Base-by-base conservation (phyloP, 1,140 invertebrate species). In the Aphelenchoides fujianensis region DNA sequence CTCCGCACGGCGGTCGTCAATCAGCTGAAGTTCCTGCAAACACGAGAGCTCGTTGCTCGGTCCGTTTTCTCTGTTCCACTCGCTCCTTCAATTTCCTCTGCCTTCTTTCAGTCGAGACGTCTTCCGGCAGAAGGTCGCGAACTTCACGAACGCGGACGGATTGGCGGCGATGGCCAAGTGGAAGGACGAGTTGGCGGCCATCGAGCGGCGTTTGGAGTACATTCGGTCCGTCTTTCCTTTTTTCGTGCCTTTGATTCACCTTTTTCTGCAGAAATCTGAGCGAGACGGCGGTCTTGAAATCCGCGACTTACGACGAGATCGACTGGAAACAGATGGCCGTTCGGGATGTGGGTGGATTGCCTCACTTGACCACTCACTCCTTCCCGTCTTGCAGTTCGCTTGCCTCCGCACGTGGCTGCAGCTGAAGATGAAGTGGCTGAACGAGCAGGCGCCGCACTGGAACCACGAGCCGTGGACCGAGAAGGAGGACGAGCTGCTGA, bases 241-340 rank as follows among this genome's bases (percentile, higher is more conserved):
- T 66, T 12, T 66, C 1, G 27, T 7, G 28, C 5, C 7, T 16
- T 2, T 66, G 53, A 36, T 32, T 23, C 1, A 30, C 1, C 16
- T 2, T 30, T 37, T 12, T 66, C 30, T 32, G 12, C 34, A 32
- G 27, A 66, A 66, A 37, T 31, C 30, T 61, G n/a, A 19, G 27
- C n/a, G 36, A 36, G n/a, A 30, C 37, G 16, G 19, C 31, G 12
- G 31, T 32, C 12, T 37, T 66, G 12, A 37, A 66, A 35, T 36
- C 31, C n/a, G 16, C 63, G 31, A 72, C 9, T 7, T 73, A 16
- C 59, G 54, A 74, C 23, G 71, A 34, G 28, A 69, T 76, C 30
- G 75, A 76, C 57, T 76, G 75, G 75, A 31, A 62, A 48, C 54
- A 75, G 28, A 79, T 76, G 37, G 53, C 75, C 23, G 73, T 63